These are phyloP conservation scores for Cheilosia scutellata DNA, from an alignment of 2,888 invertebrate species.

Conservation along the genomic window DNA sequence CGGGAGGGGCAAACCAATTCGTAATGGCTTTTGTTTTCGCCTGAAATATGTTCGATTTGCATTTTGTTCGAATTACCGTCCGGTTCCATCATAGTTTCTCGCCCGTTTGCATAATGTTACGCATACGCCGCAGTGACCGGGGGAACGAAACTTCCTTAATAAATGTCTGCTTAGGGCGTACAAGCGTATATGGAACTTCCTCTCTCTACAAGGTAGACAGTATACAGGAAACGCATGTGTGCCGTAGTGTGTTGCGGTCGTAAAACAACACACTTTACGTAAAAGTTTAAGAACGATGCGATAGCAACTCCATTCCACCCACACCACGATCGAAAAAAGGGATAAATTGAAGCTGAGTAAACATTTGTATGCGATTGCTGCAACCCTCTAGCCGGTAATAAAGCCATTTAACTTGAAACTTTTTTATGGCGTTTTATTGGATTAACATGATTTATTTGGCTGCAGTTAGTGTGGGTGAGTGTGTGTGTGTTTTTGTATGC, in stretches of 20 bases:
- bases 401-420: slow-evolving; percentile 75
- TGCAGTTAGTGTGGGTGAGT: not conserved
- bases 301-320: not conserved
- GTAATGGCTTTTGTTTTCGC: slow-evolving; percentile 54
- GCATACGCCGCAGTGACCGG: slow-evolving; percentile 64
- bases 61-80: slow-evolving; percentile 61
- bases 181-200: slow-evolving; percentile 30
- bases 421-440: slow-evolving; percentile 74
- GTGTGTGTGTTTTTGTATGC: not conserved
- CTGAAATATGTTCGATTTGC: slow-evolving; percentile 69
- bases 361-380: slow-evolving; percentile 74
- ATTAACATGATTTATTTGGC: slow-evolving; percentile 74
- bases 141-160: slow-evolving; percentile 59
- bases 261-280: slow-evolving; percentile 60
- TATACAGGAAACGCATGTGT: slow-evolving; percentile 59
- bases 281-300: slow-evolving; percentile 14
- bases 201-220: slow-evolving; percentile 28
- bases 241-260: slow-evolving; percentile 20
- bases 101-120: slow-evolving; percentile 50
- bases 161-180: slow-evolving; percentile 56
- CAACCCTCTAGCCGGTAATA: slow-evolving; percentile 70
- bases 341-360: slow-evolving; percentile 57
- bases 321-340: not conserved
- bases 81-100: slow-evolving; percentile 34
- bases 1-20: slow-evolving; percentile 21